Base-by-base conservation (phyloP, 2,888 invertebrate genomes). In the Tubulanus polymorphus region DNA sequence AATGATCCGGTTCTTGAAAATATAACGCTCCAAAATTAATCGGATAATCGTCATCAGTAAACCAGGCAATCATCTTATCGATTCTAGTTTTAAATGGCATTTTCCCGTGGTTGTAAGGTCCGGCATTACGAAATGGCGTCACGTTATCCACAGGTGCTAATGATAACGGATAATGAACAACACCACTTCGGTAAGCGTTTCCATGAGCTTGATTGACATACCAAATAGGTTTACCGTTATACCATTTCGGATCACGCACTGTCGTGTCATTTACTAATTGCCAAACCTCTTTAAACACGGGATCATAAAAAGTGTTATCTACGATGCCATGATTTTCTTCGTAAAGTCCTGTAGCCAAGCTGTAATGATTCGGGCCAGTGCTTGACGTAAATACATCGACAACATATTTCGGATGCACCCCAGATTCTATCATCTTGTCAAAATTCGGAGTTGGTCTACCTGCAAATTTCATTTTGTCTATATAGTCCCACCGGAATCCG, bases 301-400 rank as follows among this genome's bases (percentile, higher is more conserved):
- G 80, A 71, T 87, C 86, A 68, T 82, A 86, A 65, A 85, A 81
- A 28, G 70, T 69, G 71, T 86, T 88, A 10, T 84, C 87, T 2
- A 87, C 74, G 30, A 89, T 85, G 0, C 88, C 88, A 75, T 89
- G 88, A 18, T 78, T 81, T 73, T 87, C 87, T 0, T 85, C 82
- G 69, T 85, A 86, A 18, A 73, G 49, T 25, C 78, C 77, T 5
- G 79, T 89, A 0, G 85, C 86, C 53, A 89, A 85, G 0, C 86
- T 83, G 68, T 86, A 86, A 76, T 89, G 89, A 78, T 89, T 89
- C 0, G 88, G 86, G 69, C 86, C 86, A 1, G 89, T 89, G 78
- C 87, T 87, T 0, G 88, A 88, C 2, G 72, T 61, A 55, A 76
- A 78, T 1, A 68, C 64, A 63, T 74, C 73, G 50, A 66, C 68